Evolutionary conservation across 1,140 invertebrate species (phyloP).

Genomic region (Mercenaria mercenaria): DNA sequence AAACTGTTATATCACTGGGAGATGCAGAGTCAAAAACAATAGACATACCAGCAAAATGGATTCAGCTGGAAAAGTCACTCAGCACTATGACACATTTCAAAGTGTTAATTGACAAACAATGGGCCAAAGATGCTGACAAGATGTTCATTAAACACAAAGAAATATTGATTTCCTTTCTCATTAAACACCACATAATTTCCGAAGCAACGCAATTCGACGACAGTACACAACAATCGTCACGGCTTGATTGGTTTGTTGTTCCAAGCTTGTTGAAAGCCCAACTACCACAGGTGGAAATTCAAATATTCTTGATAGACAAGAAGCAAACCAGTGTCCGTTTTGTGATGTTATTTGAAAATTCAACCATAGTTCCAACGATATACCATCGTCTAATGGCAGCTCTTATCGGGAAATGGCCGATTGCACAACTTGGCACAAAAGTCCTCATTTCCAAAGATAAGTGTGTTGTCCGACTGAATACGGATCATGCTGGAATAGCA

Average conservation of each 20-base stretch:
- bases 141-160: conserved; percentile 5
- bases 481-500: neutral
- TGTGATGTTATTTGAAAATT: neutral
- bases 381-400: neutral
- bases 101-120: conserved; percentile 23
- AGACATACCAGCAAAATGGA: conserved; percentile 23
- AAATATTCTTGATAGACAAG: neutral
- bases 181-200: conserved; percentile 48
- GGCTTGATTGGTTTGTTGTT: neutral
- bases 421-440: neutral
- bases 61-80: neutral
- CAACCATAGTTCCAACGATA: neutral
- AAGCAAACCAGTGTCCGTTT: neutral
- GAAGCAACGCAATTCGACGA: neutral
- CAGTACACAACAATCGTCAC: neutral
- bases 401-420: neutral
- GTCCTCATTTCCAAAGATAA: neutral
- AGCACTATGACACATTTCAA: neutral
- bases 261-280: neutral
- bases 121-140: conserved; percentile 8
- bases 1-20: neutral
- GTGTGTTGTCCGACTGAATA: neutral
- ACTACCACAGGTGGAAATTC: neutral
- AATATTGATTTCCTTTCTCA: conserved; percentile 42
- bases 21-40: neutral